A percentile compares a stretch with the other conserved stretches of the same genome.
Conservation (phyloP, 1,140 invertebrate species). For the Zaprionus lachaisei region DNA sequence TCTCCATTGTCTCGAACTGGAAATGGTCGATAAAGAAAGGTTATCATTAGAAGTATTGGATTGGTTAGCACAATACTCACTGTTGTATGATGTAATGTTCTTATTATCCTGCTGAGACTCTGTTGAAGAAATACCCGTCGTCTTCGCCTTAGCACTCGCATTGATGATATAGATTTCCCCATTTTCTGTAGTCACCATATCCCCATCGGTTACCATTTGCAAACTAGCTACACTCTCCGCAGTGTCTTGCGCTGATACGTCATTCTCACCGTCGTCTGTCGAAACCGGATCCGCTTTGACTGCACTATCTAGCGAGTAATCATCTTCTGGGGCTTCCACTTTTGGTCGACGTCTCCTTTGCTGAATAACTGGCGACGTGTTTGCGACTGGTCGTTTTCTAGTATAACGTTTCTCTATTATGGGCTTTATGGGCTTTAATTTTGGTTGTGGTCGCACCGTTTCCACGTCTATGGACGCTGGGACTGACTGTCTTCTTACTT, state of each 20-base stretch:
- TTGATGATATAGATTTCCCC: constrained; percentile 69
- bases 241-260: constrained; percentile 1
- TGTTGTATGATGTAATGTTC: constrained; percentile 71
- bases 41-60: neutral
- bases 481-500: constrained; percentile 6
- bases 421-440: neutral
- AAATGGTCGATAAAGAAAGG: neutral
- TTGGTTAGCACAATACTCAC: constrained; percentile 38
- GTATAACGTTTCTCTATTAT: constrained; percentile 4
- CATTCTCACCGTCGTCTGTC: constrained; percentile 36
- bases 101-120: constrained; percentile 50
- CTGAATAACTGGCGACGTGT: constrained; percentile 6
- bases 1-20: constrained; percentile 74
- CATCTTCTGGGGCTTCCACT: neutral
- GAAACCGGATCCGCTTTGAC: constrained; percentile 17
- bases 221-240: constrained; percentile 39
- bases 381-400: constrained; percentile 20
- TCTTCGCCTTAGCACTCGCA: constrained; percentile 28
- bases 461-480: neutral
- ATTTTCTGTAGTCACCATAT: constrained; percentile 50
- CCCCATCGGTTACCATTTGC: constrained; percentile 38
- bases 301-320: constrained; percentile 6
- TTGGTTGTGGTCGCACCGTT: neutral
- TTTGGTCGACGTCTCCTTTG: constrained; percentile 14
- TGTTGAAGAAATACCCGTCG: constrained; percentile 28